A percentile compares a stretch with the other conserved stretches of the same genome.
Evolutionary conservation across 2,888 invertebrate genomes (phyloP).

Genomic region (Cheilosia vernalis): DNA sequence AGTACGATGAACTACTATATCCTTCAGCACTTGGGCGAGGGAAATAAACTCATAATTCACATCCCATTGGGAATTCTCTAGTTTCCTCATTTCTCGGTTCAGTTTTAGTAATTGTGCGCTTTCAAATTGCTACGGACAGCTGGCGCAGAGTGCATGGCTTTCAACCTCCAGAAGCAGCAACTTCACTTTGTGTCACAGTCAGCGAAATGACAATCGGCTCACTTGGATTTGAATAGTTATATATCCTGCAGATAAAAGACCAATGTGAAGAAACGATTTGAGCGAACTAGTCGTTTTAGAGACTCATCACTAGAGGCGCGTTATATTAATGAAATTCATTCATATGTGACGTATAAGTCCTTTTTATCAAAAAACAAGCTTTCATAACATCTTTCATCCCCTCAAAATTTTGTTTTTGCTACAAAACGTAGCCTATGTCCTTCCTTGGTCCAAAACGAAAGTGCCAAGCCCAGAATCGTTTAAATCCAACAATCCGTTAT

Average conservation of each 20-base stretch:
- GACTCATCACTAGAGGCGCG: too few relatives aligned
- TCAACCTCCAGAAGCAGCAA: neutral
- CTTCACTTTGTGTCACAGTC: constrained; percentile 6
- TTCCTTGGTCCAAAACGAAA: too few relatives aligned
- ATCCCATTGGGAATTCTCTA: constrained; percentile 19
- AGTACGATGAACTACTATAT: constrained; percentile 8
- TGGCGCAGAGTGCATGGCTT: constrained; percentile 21
- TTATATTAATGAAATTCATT: too few relatives aligned
- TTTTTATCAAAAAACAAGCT: too few relatives aligned
- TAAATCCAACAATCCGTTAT: too few relatives aligned
- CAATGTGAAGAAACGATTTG: too few relatives aligned
- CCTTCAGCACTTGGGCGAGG: constrained; percentile 5
- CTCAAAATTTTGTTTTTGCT: too few relatives aligned
- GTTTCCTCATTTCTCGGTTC: constrained; percentile 25
- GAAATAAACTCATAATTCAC: constrained; percentile 27
- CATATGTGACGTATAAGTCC: too few relatives aligned
- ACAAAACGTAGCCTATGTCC: too few relatives aligned
- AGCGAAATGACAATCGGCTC: neutral
- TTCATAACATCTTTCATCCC: too few relatives aligned
- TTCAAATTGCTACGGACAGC: constrained; percentile 35
- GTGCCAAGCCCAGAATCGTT: too few relatives aligned
- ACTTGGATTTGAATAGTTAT: neutral
- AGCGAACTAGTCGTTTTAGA: neutral
- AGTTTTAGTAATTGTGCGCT: constrained; percentile 6
- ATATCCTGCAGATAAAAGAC: too few relatives aligned